phyloP scores from a whole-genome alignment of 2,797 vertebrate genomes.

The Phaenicophaeus curvirostris region DNA sequence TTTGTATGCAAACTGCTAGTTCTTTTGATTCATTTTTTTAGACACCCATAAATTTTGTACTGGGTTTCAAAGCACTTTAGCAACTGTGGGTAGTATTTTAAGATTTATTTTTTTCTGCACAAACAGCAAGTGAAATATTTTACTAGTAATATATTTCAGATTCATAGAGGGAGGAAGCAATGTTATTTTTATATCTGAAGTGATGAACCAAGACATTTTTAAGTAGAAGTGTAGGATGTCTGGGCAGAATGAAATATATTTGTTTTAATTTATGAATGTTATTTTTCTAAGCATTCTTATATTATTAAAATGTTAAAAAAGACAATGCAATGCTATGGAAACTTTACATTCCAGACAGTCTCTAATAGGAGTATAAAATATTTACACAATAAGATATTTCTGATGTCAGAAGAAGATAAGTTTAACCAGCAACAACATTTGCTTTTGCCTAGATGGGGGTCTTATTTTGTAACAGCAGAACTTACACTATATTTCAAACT shows the following conservation, averaged over 20 bases:
- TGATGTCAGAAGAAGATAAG: not conserved
- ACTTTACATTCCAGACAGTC: not conserved
- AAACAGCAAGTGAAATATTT: not conserved
- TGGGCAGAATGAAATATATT: not conserved
- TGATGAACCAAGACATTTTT: constrained; percentile 25
- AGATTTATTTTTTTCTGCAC: constrained; percentile 19
- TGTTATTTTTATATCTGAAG: constrained; percentile 25
- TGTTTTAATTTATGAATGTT: not conserved
- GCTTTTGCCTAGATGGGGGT: not conserved
- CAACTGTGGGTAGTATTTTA: not conserved
- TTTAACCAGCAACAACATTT: not conserved
- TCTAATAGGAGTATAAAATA: not conserved
- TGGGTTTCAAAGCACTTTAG: not conserved
- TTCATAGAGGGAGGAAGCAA: not conserved
- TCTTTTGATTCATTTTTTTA: constrained; percentile 23
- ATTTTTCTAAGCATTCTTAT: not conserved
- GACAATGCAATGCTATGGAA: not conserved
- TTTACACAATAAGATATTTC: not conserved
- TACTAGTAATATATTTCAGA: constrained; percentile 8
- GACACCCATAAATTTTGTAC: not conserved
- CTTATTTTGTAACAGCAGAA: not conserved
- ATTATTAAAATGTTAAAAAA: not conserved
- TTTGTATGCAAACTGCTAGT: not conserved
- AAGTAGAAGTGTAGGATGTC: not conserved
- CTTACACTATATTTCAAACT: not conserved